Conservation (phyloP, 2,113 vertebrate species). For the Hippocampus comes region DNA sequence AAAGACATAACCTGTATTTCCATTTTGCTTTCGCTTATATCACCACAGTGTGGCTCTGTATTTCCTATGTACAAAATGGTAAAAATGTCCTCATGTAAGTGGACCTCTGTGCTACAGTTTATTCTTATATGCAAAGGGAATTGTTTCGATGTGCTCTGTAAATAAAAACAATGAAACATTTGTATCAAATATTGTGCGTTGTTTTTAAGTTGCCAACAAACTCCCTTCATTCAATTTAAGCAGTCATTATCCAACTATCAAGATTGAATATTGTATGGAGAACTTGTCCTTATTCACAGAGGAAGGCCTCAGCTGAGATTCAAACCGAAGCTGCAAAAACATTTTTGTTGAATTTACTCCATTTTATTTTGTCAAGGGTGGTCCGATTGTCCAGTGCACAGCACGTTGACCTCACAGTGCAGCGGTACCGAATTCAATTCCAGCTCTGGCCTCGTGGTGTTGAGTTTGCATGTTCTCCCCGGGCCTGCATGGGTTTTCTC, state of each 20-base stretch:
- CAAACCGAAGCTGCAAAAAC: too few species aligned
- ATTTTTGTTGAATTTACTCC: too few species aligned
- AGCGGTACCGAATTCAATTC: too few species aligned
- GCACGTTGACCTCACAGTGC: too few species aligned
- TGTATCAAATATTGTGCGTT: neutral
- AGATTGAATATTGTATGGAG: neutral
- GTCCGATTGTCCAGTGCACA: too few species aligned
- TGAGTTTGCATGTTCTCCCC: too few species aligned
- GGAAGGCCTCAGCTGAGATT: too few species aligned
- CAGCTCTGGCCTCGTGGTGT: too few species aligned
- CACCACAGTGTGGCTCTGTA: slow-evolving; percentile 23
- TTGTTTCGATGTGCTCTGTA: slow-evolving; percentile 55
- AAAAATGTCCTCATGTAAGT: slow-evolving; percentile 12
- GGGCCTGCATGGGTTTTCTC: too few species aligned
- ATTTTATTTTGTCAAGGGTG: too few species aligned
- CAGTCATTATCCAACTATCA: neutral
- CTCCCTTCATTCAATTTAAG: neutral
- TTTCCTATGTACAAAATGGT: slow-evolving; percentile 12
- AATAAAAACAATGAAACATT: slow-evolving; percentile 57
- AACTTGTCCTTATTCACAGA: neutral
- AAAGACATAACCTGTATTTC: neutral
- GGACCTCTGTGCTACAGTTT: slow-evolving; percentile 47
- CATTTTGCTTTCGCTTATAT: neutral
- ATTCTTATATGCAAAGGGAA: slow-evolving; percentile 53
- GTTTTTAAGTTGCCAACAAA: neutral